These are phyloP conservation scores for Plotosus lineatus DNA, from an alignment of 2,113 vertebrate species.

Conservation along the genomic window DNA sequence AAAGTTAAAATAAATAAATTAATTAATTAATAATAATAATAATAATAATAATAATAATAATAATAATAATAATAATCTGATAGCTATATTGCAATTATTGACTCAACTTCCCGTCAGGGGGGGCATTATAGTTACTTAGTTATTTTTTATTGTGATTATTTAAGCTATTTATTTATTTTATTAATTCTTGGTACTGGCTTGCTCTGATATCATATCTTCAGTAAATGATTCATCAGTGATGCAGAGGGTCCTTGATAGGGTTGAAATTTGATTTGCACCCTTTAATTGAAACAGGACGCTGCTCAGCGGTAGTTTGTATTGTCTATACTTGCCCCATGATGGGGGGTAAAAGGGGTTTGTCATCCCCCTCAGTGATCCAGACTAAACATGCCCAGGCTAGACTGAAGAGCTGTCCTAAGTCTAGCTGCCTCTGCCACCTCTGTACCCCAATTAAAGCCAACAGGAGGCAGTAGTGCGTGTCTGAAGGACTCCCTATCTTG, in stretches of 20 bases:
- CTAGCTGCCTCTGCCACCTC: conserved; percentile 41
- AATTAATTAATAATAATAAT: too few species aligned
- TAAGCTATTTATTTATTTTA: not conserved
- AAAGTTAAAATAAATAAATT: too few species aligned
- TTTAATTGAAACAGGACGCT: conserved; percentile 45
- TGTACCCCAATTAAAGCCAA: conserved; percentile 75
- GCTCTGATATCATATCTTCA: not conserved
- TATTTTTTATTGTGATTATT: too few species aligned
- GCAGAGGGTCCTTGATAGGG: conserved; percentile 6
- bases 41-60: too few species aligned
- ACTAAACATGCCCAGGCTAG: conserved; percentile 75
- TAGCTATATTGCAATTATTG: not conserved
- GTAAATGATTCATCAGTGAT: conserved; percentile 25
- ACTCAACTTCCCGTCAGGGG: not conserved
- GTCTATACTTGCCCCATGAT: conserved; percentile 46
- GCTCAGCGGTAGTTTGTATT: conserved; percentile 35
- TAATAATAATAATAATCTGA: not conserved
- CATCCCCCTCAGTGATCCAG: conserved; percentile 48
- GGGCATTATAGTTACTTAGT: not conserved
- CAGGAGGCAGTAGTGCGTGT: conserved; percentile 64
- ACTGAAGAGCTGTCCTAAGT: conserved; percentile 58
- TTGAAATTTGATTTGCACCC: conserved; percentile 38
- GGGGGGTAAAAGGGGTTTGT: conserved; percentile 64
- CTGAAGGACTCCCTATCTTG: conserved; percentile 7
- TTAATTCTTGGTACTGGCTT: not conserved